A percentile compares a stretch with the other conserved stretches of the same genome.
Conservation (phyloP, 1,140 invertebrate species). For the Cyclargus thomasi region DNA sequence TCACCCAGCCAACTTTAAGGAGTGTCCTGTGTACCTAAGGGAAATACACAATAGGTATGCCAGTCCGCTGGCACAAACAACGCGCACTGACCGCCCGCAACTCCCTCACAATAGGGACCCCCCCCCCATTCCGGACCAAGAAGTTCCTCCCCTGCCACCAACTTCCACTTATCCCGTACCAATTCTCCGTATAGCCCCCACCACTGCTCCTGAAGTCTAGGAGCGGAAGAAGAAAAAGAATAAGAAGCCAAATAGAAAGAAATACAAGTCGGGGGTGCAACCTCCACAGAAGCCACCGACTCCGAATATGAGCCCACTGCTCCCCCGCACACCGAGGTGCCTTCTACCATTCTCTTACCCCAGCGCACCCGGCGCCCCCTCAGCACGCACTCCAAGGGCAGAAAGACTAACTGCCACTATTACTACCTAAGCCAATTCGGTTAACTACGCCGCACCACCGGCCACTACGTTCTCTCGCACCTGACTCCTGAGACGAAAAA, state of each 20-base stretch:
- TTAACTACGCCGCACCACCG: too few relatives aligned
- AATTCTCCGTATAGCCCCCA: not conserved
- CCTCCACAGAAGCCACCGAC: not conserved
- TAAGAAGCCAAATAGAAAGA: not conserved
- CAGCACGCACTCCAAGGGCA: not conserved
- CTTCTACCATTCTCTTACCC: not conserved
- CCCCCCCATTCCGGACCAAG: not conserved
- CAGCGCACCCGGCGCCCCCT: not conserved
- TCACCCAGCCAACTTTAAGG: slow-evolving; percentile 17
- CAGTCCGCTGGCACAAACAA: not conserved
- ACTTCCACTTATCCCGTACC: not conserved
- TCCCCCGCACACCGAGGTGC: not conserved
- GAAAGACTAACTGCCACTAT: not conserved
- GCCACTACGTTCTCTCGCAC: too few relatives aligned
- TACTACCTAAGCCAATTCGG: too few relatives aligned
- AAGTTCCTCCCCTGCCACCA: not conserved
- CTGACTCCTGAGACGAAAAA: not conserved
- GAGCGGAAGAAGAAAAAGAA: not conserved
- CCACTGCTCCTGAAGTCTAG: too few relatives aligned
- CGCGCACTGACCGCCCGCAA: not conserved
- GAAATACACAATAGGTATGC: slow-evolving; percentile 4
- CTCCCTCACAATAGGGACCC: not conserved
- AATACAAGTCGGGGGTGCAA: not conserved
- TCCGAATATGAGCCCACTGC: not conserved
- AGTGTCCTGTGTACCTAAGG: not conserved